Evolutionary conservation across 2,797 vertebrate species (phyloP).

Genomic region (Anas acuta): DNA sequence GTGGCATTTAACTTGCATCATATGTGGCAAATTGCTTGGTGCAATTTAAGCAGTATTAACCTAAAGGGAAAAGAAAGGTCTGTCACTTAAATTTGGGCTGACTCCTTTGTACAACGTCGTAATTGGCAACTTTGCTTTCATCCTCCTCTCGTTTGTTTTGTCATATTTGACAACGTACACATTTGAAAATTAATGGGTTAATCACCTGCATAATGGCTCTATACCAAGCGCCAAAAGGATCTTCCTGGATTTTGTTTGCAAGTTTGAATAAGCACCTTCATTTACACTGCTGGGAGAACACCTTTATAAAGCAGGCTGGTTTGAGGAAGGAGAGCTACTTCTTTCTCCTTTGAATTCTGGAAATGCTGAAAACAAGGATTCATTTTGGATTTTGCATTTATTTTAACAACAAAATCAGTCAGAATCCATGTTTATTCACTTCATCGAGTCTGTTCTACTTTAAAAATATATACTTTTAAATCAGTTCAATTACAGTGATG

Average conservation of each 20-base stretch:
- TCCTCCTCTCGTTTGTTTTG: constrained; percentile 18
- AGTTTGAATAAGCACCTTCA: constrained; percentile 18
- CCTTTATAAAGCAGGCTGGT: not conserved
- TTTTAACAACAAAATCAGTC: not conserved
- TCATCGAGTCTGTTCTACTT: not conserved
- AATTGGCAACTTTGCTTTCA: constrained; percentile 40
- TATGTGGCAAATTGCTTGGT: not conserved
- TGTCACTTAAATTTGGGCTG: constrained; percentile 22
- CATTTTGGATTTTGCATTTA: not conserved
- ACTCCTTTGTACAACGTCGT: not conserved
- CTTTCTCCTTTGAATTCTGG: not conserved
- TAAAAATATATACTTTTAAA: not conserved
- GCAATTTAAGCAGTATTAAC: not conserved
- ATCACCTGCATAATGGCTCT: constrained; percentile 51
- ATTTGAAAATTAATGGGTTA: constrained; percentile 44
- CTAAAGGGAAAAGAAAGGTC: constrained; percentile 34
- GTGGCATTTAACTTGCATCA: constrained; percentile 30
- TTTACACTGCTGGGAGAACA: not conserved
- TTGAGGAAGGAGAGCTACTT: not conserved
- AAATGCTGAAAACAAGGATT: not conserved
- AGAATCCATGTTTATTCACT: not conserved
- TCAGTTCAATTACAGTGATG: not conserved
- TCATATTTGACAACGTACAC: constrained; percentile 5
- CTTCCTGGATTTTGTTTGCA: not conserved
- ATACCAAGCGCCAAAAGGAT: not conserved